Evolutionary conservation across 64 coral and sea anemone species (phyloP).

Genomic region (Montipora capricornis): DNA sequence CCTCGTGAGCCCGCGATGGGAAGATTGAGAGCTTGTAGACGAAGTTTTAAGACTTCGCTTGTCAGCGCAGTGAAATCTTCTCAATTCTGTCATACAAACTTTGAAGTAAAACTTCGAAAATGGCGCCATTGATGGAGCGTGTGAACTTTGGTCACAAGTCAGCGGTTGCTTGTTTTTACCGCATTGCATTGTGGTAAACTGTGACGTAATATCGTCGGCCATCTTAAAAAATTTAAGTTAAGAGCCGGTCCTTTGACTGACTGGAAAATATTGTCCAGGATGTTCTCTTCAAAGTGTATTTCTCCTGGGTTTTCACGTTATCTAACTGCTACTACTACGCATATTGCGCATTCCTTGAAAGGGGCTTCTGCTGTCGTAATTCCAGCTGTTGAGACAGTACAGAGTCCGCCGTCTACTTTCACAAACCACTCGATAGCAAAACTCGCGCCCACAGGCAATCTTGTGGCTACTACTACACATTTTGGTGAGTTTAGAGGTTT

Average conservation of each 20-base stretch:
- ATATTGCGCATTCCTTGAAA: conserved; percentile 75
- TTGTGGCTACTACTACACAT: conserved; percentile 80
- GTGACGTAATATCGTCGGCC: conserved; percentile 20
- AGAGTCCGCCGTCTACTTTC: conserved; percentile 56
- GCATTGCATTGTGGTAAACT: too few species aligned
- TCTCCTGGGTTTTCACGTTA: conserved; percentile 87
- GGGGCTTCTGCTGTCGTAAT: conserved; percentile 74
- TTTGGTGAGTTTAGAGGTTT: conserved; percentile 58
- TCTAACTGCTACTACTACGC: conserved; percentile 86
- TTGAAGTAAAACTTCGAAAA: conserved; percentile 37
- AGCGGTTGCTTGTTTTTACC: not conserved
- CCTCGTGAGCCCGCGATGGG: too few species aligned
- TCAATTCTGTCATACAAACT: not conserved
- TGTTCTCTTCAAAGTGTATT: conserved; percentile 85
- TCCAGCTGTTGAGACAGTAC: conserved; percentile 68
- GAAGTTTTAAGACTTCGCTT: too few species aligned
- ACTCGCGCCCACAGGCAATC: conserved; percentile 74
- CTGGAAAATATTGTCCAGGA: conserved; percentile 16
- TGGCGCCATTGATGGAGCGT: conserved; percentile 6
- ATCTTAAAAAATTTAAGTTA: conserved; percentile 36
- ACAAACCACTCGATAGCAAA: conserved; percentile 59
- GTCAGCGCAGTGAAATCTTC: too few species aligned
- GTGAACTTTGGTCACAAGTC: not conserved
- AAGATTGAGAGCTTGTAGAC: too few species aligned
- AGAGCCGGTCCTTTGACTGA: not conserved